Evolutionary conservation across 1,140 invertebrate genomes (phyloP).

Genomic region (Bombus fervidus): DNA sequence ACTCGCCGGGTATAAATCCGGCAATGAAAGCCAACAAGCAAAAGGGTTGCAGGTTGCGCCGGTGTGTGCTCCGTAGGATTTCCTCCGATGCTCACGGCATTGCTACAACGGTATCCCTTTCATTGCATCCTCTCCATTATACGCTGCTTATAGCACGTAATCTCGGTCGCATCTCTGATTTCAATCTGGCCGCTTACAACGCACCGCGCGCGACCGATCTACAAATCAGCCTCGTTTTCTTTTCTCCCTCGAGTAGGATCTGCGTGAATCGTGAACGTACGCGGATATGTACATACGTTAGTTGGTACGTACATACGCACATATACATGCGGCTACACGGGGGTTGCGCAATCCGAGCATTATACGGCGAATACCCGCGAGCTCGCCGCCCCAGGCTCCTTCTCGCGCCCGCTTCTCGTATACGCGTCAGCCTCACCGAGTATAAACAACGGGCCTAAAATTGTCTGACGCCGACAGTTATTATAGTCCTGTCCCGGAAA

Average conservation of each 20-base stretch:
- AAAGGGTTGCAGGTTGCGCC: not conserved
- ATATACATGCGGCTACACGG: not conserved
- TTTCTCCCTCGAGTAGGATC: slow-evolving; percentile 27
- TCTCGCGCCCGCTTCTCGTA: not conserved
- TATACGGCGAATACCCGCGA: not conserved
- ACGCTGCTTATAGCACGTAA: slow-evolving; percentile 62
- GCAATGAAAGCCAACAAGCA: slow-evolving; percentile 16
- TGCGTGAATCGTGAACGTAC: slow-evolving; percentile 34
- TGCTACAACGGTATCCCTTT: slow-evolving; percentile 62
- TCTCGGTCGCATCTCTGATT: slow-evolving; percentile 71
- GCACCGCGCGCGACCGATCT: slow-evolving; percentile 66
- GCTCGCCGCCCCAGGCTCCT: not conserved
- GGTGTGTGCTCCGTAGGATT: slow-evolving; percentile 11
- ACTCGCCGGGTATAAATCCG: slow-evolving; percentile 41
- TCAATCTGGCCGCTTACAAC: slow-evolving; percentile 67
- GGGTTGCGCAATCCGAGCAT: slow-evolving; percentile 52
- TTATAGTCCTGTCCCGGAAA: not conserved
- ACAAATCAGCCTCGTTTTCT: slow-evolving; percentile 66
- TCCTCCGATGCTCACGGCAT: slow-evolving; percentile 51
- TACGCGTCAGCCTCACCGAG: not conserved
- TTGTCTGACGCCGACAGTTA: slow-evolving; percentile 25
- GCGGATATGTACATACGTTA: slow-evolving; percentile 10
- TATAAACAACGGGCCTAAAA: slow-evolving; percentile 34
- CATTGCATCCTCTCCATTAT: slow-evolving; percentile 66
- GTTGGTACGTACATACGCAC: slow-evolving; percentile 1